These are phyloP conservation scores for Myodes glareolus DNA, from an alignment of 2,113 vertebrate species.

Conservation along the genomic window DNA sequence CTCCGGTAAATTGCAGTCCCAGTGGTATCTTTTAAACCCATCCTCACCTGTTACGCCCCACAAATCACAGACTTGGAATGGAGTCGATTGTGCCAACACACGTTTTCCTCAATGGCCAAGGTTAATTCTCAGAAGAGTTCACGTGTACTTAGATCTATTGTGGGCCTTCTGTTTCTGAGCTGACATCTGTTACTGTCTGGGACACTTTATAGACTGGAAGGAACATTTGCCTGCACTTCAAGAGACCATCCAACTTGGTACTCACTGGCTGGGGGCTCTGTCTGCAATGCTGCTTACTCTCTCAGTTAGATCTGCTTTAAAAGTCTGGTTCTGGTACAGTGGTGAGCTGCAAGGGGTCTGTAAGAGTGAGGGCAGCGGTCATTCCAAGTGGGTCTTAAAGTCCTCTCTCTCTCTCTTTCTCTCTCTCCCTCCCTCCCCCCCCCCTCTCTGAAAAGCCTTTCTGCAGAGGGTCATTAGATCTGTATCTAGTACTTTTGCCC, in stretches of 20 bases:
- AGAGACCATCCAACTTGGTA: not conserved
- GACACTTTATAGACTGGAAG: not conserved
- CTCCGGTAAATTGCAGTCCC: no score
- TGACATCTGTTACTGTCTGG: not conserved
- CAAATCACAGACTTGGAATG: not conserved
- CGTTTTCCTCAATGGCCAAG: not conserved
- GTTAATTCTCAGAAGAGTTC: conserved; percentile 10
- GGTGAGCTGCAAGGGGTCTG: fast-evolving
- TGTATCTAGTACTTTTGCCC: not conserved
- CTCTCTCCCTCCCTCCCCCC: not conserved
- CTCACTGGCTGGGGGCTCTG: not conserved
- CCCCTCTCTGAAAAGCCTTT: not conserved
- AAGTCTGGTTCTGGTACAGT: conserved; percentile 27
- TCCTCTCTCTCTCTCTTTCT: not conserved
- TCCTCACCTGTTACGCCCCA: not conserved
- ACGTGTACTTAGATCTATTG: not conserved
- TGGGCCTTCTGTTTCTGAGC: not conserved
- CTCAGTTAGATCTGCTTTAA: not conserved
- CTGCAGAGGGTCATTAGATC: not conserved
- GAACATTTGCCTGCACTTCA: not conserved
- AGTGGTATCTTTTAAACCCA: not conserved
- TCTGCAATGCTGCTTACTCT: not conserved
- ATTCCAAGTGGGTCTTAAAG: not conserved
- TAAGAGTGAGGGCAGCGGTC: not conserved
- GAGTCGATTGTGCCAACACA: not conserved